Evolutionary conservation across 2,888 invertebrate genomes (phyloP), one percentile per base, ranked within the genome.

Genomic region (Balanococcus diminutus): DNA sequence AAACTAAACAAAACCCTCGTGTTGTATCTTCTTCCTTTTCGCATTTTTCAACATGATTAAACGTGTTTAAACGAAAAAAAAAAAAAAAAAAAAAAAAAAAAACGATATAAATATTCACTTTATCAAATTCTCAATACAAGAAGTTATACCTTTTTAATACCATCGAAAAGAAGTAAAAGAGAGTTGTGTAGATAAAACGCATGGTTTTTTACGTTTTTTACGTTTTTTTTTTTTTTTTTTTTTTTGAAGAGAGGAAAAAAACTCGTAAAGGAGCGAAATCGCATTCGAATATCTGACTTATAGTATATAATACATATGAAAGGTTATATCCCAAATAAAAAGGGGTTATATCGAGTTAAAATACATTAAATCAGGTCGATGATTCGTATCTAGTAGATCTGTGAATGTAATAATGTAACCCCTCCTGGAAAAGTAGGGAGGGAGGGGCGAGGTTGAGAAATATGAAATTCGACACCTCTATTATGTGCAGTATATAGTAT

Each of bases 61-160:
- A 28, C 75, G 75, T 16, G 25, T 79, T 36, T 79, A 79, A 36
- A 79, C 75, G 75, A 79, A 36, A 79, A 19, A 19, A 19, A 22
- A 56, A 22, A 19, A n/a, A n/a, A n/a, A n/a, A n/a, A 25, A 22
- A 19, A n/a, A 79, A 36, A 79, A 19, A 19, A 19, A 22, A 56
- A 22, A 19, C 56, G 75, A 79, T 79, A 79, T 79, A 79, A 79
- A 79, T 79, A 79, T 79, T 79, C 75, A 36, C 75, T 79, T 79
- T 79, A 79, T 79, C 75, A 79, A 79, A 79, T 79, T 79, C 36
- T 36, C 75, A 16, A 67, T 67, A 67, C 67, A 16, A 67, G 8
- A 31, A 67, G 67, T 67, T 67, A 67, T 67, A 67, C 16, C 67
- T 67, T 67, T 67, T 67, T 67, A 28, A 67, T 67, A 67, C 67